A percentile compares a stretch with the other conserved stretches of the same genome.
Conservation (phyloP, 2,797 vertebrate genomes). For the Gallinago nigripennis region DNA sequence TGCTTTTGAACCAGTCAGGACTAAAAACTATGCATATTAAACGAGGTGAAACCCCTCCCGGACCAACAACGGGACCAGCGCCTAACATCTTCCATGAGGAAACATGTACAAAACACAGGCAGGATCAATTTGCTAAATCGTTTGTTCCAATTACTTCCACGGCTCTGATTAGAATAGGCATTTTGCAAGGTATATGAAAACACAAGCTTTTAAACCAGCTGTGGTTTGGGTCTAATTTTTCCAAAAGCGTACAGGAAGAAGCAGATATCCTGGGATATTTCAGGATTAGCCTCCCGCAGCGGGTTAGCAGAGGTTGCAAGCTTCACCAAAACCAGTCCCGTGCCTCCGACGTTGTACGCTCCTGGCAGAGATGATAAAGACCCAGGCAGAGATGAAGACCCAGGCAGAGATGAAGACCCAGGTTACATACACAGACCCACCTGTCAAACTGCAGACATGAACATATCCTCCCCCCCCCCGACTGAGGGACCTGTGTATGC, state of each 20-base stretch:
- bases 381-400: not conserved
- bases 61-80: too few relatives aligned
- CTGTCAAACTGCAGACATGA: not conserved
- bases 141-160: not conserved
- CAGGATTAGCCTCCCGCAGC: not conserved
- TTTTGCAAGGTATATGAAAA: not conserved
- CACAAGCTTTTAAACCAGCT: not conserved
- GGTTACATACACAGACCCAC: not conserved
- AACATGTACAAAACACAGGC: not conserved
- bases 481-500: not conserved
- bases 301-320: not conserved
- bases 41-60: too few relatives aligned
- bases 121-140: not conserved
- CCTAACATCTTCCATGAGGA: not conserved
- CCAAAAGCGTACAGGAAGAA: not conserved
- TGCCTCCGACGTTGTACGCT: rapidly evolving
- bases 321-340: not conserved
- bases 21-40: not conserved
- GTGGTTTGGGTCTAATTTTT: not conserved
- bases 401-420: not conserved
- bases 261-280: not conserved
- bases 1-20: not conserved
- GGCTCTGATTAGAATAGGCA: not conserved
- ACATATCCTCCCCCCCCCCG: not conserved
- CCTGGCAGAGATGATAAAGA: not conserved